Base-by-base conservation (phyloP, 2,113 vertebrate species). In the Bubo bubo region DNA sequence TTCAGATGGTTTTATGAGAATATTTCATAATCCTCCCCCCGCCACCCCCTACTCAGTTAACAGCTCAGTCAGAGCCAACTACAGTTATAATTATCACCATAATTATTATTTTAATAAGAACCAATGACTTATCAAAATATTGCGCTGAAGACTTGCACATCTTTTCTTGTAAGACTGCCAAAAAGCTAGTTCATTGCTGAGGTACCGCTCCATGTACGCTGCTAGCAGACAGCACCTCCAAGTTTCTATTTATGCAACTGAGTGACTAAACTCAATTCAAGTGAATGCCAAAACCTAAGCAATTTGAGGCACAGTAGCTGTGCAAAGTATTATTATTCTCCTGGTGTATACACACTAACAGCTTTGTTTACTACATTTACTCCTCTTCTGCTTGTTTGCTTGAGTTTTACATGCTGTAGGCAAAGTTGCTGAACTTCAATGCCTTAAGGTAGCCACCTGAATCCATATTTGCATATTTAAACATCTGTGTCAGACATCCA, bases 91-190 rank as follows among this genome's bases (percentile, higher is more conserved):
- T 98, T 96, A 98, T 77, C 27, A 2, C 80, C 55, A 30, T 97
- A 97, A 98, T 98, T 97, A 98, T 93, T 97, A 97, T 98, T 98
- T 98, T 97, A 98, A 98, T 97, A 97, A 66, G 92, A 97, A 97
- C 84, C 95, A 95, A 95, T 59, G 93, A 95, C 95, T 95, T 97
- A 97, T 94, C 97, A 97, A 97, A 98, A 98, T 95, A 97, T 91
- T 96, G 71, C 85, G 0, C 81, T 72, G 50, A 80, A 75, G 73
- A 56, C 67, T 92, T 64, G 86, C 80, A 88, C 60, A 22, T 96
- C 74, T 68, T 75, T 81, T 39, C 41, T 87, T 72, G 84, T 53
- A 64, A 75, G 86, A 10, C 88, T 83, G 71, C n/a, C 53, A 95
- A 91, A 47, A 79, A 75, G 60, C 74, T 60, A 55, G 79, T 0